Evolutionary conservation across 1,140 invertebrate species (phyloP).

Genomic region (Lasaia peninsularis): DNA sequence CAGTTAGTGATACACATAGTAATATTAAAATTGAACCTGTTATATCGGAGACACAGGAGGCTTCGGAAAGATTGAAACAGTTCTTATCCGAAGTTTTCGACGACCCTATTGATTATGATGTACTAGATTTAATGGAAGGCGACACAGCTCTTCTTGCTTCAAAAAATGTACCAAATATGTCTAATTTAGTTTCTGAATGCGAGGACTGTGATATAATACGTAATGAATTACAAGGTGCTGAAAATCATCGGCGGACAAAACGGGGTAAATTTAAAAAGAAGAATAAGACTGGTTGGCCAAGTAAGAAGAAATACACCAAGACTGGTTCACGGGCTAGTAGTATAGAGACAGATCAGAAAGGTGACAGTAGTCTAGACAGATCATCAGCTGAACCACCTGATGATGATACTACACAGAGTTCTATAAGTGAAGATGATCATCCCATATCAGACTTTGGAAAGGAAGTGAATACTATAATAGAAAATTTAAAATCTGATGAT

Average conservation of each 20-base stretch:
- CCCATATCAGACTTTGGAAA: conserved; percentile 46
- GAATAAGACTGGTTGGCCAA: conserved; percentile 74
- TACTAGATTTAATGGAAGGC: conserved; percentile 53
- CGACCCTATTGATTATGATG: conserved; percentile 63
- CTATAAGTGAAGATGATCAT: conserved; percentile 46
- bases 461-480: conserved; percentile 35
- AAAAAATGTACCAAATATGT: conserved; percentile 52
- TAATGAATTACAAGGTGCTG: conserved; percentile 52
- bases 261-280: conserved; percentile 72
- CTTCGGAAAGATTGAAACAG: conserved; percentile 60
- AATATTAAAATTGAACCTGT: conserved; percentile 50
- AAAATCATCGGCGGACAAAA: conserved; percentile 27
- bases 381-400: conserved; percentile 51
- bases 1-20: conserved; percentile 58
- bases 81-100: conserved; percentile 70
- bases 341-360: conserved; percentile 40
- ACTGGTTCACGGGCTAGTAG: conserved; percentile 49
- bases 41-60: conserved; percentile 51
- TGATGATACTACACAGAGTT: conserved; percentile 46
- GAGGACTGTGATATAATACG: conserved; percentile 62
- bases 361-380: conserved; percentile 45
- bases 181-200: conserved; percentile 60
- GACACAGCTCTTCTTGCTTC: conserved; percentile 43
- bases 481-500: conserved; percentile 28
- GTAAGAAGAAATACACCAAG: conserved; percentile 56